Evolutionary conservation across 2,888 invertebrate species (phyloP).

Genomic region (Hedychridium roseum): DNA sequence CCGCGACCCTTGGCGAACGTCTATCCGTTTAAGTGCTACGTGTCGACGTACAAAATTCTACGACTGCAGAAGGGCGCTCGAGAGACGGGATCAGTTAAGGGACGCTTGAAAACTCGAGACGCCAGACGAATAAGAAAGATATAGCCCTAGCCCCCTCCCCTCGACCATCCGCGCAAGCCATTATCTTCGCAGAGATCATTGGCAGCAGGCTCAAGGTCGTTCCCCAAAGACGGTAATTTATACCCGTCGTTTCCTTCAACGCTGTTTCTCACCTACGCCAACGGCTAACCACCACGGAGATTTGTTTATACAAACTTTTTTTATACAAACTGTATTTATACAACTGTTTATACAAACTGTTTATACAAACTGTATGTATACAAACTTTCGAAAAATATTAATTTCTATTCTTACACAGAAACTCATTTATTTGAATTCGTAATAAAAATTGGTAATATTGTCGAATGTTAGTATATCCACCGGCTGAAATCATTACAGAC

Average conservation of each 20-base stretch:
- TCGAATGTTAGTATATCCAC: not conserved
- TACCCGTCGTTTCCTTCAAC: too few relatives aligned
- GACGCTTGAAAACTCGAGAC: constrained; percentile 20
- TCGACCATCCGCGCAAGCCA: not conserved
- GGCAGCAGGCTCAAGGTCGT: not conserved
- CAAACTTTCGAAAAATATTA: not conserved
- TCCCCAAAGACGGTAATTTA: not conserved
- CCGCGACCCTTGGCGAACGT: constrained; percentile 16
- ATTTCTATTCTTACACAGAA: not conserved
- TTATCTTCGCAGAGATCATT: not conserved
- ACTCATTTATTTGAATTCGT: not conserved
- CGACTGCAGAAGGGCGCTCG: not conserved
- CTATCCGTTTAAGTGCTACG: constrained; percentile 30
- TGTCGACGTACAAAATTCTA: constrained; percentile 23
- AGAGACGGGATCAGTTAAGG: too few relatives aligned
- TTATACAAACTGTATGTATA: not conserved
- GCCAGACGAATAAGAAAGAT: constrained; percentile 1
- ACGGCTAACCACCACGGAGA: not conserved
- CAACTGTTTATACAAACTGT: too few relatives aligned
- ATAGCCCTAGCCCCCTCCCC: not conserved
- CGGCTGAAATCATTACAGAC: constrained; percentile 17
- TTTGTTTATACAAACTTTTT: too few relatives aligned
- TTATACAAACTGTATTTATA: not conserved
- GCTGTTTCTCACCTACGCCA: not conserved
- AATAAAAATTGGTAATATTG: not conserved